Base-by-base conservation (phyloP, 2,888 invertebrate genomes). In the Cantharis lateralis region DNA sequence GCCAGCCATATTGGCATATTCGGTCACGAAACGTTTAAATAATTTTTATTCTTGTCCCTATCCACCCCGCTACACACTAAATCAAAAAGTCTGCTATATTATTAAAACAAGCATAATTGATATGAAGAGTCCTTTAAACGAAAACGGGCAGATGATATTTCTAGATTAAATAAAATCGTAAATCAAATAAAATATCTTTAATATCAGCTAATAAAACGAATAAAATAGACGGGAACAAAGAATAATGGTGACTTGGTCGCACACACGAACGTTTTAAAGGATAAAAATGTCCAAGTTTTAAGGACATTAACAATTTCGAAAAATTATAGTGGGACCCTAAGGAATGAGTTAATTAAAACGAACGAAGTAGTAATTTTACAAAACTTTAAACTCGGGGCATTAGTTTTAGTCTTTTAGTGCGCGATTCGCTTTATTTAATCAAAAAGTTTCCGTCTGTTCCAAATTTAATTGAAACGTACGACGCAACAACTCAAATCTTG, bases 131-230 rank as follows among this genome's bases (percentile, higher is more conserved):
- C 64, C 24, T 20, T 66, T 26, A 69, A 69, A 69, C 26, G 69
- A 32, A 20, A 16, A 10, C 69, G 26, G 69, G 28, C 20, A 24
- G 18, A 69, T 69, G 32, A 69, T 20, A 28, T 69, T 69, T 69
- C 15, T 11, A 28, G 15, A 69, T 69, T 32, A 26, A 69, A 16
- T 15, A 69, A 28, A 26, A 32, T 32, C 32, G 32, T 32, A 69
- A 69, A 69, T 32, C 69, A 24, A 15, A 69, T 69, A 69, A 69
- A 20, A 69, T 32, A 69, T 69, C 69, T 28, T 32, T 69, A 69
- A 69, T 69, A 69, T 69, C 69, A 16, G 32, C 69, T 69, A 69
- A 69, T 20, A 20, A 32, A 16, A 24, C 69, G 26, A 69, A 69
- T 32, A 28, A 69, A 69, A 32, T 10, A 69, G 15, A 28, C 15